A percentile compares a stretch with the other conserved stretches of the same genome.
phyloP scores from a whole-genome alignment of 2,113 vertebrate genomes.

The Saiga tatarica region DNA sequence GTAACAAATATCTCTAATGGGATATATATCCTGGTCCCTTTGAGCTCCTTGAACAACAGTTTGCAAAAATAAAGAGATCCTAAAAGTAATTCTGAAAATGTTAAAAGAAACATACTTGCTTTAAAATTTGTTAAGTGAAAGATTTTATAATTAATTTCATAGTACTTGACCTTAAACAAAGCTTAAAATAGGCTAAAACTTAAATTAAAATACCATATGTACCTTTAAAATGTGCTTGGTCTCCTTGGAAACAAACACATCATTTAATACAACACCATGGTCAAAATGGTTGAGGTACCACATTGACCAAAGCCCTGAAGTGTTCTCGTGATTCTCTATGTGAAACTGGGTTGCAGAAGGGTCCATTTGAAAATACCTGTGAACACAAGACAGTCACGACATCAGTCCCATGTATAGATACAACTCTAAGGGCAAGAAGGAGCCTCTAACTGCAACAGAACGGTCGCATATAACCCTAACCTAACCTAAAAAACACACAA shows the following conservation, averaged over 20 bases:
- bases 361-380: constrained; percentile 83
- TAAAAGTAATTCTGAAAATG: not conserved
- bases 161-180: not conserved
- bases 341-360: constrained; percentile 85
- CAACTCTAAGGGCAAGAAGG: accelerated
- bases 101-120: constrained; percentile 25
- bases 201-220: not conserved
- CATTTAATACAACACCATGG: constrained; percentile 83
- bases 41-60: not conserved
- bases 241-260: constrained; percentile 86
- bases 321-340: constrained; percentile 84
- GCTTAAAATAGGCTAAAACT: not conserved
- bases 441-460: not conserved
- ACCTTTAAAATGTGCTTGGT: constrained; percentile 88
- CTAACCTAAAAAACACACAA: not conserved
- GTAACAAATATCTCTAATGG: not conserved
- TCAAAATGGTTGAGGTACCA: constrained; percentile 91
- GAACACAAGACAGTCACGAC: not conserved
- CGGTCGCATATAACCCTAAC: accelerated
- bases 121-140: constrained; percentile 15
- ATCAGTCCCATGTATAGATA: not conserved
- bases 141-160: not conserved
- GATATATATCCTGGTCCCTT: not conserved
- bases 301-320: constrained; percentile 87
- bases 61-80: not conserved